Evolutionary conservation across 2,797 vertebrate species (phyloP), one percentile per base, ranked within the genome.

Genomic region (Pagetopsis macropterus): DNA sequence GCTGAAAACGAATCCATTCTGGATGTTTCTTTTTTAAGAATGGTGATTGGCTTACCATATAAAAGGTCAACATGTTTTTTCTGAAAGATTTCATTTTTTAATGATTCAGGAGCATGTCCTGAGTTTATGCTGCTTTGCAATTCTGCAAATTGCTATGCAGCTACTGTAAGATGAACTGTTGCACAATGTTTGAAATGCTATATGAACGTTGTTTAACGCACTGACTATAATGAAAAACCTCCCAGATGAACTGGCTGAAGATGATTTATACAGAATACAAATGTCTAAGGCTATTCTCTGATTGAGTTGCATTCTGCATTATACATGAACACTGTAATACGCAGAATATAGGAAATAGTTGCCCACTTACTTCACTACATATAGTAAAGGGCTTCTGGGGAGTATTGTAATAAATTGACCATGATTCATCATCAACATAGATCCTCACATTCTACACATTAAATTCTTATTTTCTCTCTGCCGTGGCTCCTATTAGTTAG

Each of bases 161-260:
- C 37, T 40, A 23, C 23, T 23, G 23, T 23, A 46, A 41, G 46
- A 48, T 57, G 54, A 4, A n/a, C 23, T 10, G 2, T 10, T 51
- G 45, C 41, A 44, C 31, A 43, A 21, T 21, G 27, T 62, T 62
- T 58, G 70, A 48, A 63, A 27, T 61, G 65, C 9, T 37, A 16
- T 19, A 4, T 49, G 40, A 64, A 44, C 17, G 5, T 16, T 45
- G 5, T 10, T 16, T 16, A 50, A 12, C 0, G 8, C 14, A 37
- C 14, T 3, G 14, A 61, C 37, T 45, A 14, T 72, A 23, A 44
- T 61, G 19, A 63, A 33, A 27, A 17, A 17, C 41, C 19, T 52
- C 45, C 51, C 11, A 33, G 14, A n/a, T 46, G 27, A 62, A 33
- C 55, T 40, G 40, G 33, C 43, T 13, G 7, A 64, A 54, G 43